Evolutionary conservation across 2,797 vertebrate genomes (phyloP), one percentile per base, ranked within the genome.

Genomic region (Paedocypris micromegethes): DNA sequence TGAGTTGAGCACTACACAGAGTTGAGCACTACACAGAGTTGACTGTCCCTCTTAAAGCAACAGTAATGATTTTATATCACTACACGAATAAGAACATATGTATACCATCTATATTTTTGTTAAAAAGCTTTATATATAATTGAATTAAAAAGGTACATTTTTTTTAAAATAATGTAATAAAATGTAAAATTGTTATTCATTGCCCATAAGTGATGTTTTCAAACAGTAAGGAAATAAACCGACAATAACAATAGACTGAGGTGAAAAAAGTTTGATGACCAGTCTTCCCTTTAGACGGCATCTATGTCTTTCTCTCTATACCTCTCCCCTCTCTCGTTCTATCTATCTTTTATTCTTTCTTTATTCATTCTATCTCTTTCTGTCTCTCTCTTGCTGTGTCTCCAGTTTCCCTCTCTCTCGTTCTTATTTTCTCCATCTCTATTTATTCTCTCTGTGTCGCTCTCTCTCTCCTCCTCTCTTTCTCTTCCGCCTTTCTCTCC

Each of bases 251-350:
- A 61, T 23, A 49, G 48, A n/a, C 4, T 41, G 48, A 53, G 46
- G 39, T 47, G 49, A 61, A 46, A 57, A 55, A 73, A 65, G 54
- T 66, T 67, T 37, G 55, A 38, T 38, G 56, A 72, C 68, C 65
- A 74, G 70, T 58, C 50, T 45, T 39, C 39, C 68, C 78, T 71
- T 43, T 52, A 65, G 8, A 54, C 42, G 23, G 59, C 37, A 37
- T 41, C 54, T 60, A 41, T 43, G 52, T 38, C 50, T 70, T 39
- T 38, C 46, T 65, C 41, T 43, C 8, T 37, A 56, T 60, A 23
- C 23, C 23, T 23, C 23, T 23, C 23, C 23, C 1, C 23, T 23
- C n/a, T 38, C 7, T 57, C 48, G 59, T 5, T 49, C 44, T 52
- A 23, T 5, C 52, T 58, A 6, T 53, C n/a, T 42, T 45, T 50